A percentile compares a stretch with the other conserved stretches of the same genome.
Evolutionary conservation across 2,888 invertebrate genomes (phyloP).

Genomic region (Pollenia amentaria): DNA sequence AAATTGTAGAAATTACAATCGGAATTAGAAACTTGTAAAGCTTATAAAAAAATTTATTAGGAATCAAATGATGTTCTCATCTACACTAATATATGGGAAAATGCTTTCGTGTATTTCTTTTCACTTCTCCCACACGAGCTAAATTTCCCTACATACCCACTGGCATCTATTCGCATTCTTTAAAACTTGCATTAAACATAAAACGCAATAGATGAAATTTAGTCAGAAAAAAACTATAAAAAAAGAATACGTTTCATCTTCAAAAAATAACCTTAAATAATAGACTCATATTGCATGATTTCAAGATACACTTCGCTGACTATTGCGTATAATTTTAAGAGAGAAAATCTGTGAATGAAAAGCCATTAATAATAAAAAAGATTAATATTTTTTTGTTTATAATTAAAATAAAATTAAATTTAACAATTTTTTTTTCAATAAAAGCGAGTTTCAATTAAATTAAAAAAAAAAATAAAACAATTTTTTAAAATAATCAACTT

Average conservation of each 20-base stretch:
- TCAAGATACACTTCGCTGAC: constrained; percentile 81
- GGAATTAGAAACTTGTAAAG: too few species aligned
- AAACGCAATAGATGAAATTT: constrained; percentile 25
- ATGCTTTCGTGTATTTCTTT: background rate
- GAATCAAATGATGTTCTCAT: too few species aligned
- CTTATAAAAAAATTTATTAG: too few species aligned
- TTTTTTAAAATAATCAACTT: background rate
- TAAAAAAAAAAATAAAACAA: constrained; percentile 25
- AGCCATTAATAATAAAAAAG: constrained; percentile 10
- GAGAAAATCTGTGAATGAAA: constrained; percentile 67
- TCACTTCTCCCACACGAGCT: background rate
- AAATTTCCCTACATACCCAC: constrained; percentile 32
- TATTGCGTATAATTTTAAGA: constrained; percentile 73
- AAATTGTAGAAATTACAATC: too few species aligned
- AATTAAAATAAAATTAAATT: constrained; percentile 58
- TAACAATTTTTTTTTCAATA: constrained; percentile 25
- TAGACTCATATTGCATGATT: constrained; percentile 76
- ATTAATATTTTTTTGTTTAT: constrained; percentile 9
- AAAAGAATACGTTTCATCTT: constrained; percentile 55
- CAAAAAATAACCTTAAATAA: constrained; percentile 46
- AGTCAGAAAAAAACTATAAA: background rate
- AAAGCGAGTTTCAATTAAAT: constrained; percentile 53
- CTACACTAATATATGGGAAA: too few species aligned
- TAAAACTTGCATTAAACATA: constrained; percentile 23
- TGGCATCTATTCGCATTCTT: constrained; percentile 35